phyloP scores from a whole-genome alignment of 1,140 invertebrate species.

The Araneus ventricosus region DNA sequence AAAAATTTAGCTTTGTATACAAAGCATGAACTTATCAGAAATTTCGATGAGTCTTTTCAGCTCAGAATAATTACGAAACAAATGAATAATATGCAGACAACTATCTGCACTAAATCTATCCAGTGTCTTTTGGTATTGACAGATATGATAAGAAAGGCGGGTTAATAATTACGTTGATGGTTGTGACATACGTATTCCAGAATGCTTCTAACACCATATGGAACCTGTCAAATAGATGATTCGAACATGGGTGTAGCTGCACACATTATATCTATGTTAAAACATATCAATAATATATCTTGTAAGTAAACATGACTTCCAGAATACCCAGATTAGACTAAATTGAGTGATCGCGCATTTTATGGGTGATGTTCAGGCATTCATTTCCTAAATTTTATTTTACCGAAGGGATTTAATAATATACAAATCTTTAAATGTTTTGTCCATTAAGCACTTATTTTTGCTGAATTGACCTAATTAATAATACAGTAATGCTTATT shows the following conservation, averaged over 20 bases:
- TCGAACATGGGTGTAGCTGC: not conserved
- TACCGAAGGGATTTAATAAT: too few relatives aligned
- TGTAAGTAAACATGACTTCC: not conserved
- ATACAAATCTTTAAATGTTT: too few relatives aligned
- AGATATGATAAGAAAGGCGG: slow-evolving; percentile 19
- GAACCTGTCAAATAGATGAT: slow-evolving; percentile 8
- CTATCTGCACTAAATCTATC: not conserved
- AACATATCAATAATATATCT: not conserved
- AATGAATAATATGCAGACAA: not conserved
- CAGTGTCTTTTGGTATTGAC: not conserved
- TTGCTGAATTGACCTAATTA: too few relatives aligned
- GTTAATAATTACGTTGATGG: not conserved
- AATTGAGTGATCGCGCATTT: not conserved
- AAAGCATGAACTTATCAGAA: too few relatives aligned
- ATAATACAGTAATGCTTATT: too few relatives aligned
- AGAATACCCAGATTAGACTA: not conserved
- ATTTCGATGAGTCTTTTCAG: not conserved
- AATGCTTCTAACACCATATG: not conserved
- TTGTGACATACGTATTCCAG: not conserved
- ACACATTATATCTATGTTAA: not conserved
- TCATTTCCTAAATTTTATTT: too few relatives aligned
- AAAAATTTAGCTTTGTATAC: too few relatives aligned
- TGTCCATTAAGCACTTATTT: too few relatives aligned
- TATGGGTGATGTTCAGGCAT: not conserved
- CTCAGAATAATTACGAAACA: not conserved